Evolutionary conservation across 2,797 vertebrate genomes (phyloP).

Genomic region (Hemibagrus guttatus): DNA sequence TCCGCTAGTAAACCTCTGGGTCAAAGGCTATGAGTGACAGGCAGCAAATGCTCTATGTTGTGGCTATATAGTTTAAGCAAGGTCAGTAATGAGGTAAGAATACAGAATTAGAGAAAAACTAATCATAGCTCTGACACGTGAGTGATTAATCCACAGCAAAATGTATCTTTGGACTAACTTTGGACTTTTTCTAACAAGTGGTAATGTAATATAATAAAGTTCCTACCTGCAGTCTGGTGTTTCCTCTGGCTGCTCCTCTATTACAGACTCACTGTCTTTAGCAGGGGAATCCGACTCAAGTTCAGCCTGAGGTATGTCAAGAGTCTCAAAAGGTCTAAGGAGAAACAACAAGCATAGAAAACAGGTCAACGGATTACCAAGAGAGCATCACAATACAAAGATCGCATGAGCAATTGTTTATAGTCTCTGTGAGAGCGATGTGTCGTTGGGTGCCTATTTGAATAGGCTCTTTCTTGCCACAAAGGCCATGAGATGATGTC

Average conservation of each 20-base stretch:
- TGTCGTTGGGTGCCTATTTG: constrained; percentile 52
- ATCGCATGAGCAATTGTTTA: constrained; percentile 28
- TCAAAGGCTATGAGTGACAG: constrained; percentile 74
- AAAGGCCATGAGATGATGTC: constrained; percentile 73
- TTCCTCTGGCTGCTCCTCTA: constrained; percentile 54
- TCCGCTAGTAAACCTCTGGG: constrained; percentile 62
- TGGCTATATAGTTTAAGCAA: constrained; percentile 52
- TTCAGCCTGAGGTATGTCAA: constrained; percentile 70
- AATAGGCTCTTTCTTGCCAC: constrained; percentile 74
- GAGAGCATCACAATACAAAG: constrained; percentile 35
- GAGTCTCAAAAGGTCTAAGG: constrained; percentile 70
- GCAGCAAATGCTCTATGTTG: constrained; percentile 72
- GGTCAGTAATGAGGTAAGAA: constrained; percentile 11
- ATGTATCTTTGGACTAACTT: background rate
- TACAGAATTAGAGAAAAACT: constrained; percentile 6
- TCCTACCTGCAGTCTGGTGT: constrained; percentile 62
- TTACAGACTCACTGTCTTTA: constrained; percentile 63
- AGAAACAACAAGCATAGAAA: constrained; percentile 48
- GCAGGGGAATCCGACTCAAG: constrained; percentile 69
- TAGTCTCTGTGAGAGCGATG: constrained; percentile 50
- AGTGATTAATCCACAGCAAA: background rate
- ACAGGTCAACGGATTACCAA: constrained; percentile 32
- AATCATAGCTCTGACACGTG: background rate
- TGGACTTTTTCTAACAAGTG: background rate
- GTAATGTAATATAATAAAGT: background rate